These are phyloP conservation scores for Perca fluviatilis DNA, from an alignment of 2,113 vertebrate species.

Conservation along the genomic window DNA sequence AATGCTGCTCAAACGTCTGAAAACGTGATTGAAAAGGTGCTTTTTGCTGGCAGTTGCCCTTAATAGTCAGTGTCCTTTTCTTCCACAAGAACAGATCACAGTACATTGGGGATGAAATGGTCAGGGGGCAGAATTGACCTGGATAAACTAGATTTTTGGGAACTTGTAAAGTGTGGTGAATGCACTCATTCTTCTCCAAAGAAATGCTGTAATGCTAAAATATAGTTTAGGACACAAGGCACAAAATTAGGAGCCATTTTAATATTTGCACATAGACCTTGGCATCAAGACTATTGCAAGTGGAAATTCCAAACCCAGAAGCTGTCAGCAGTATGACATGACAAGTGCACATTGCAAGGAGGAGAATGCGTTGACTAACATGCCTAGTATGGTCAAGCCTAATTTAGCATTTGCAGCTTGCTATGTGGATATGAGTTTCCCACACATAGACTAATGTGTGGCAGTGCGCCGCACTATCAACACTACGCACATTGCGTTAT, in stretches of 20 bases:
- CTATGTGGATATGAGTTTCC: too few relatives aligned
- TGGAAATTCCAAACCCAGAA: neutral
- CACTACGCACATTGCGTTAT: too few relatives aligned
- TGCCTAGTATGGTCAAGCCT: neutral
- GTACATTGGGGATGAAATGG: slow-evolving; percentile 10
- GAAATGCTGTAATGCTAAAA: neutral
- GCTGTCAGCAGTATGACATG: neutral
- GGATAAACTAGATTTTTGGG: slow-evolving; percentile 6
- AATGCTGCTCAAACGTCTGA: neutral
- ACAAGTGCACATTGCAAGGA: neutral
- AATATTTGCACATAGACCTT: neutral
- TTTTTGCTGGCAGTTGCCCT: neutral
- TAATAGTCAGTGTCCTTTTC: slow-evolving; percentile 13
- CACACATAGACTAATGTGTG: too few relatives aligned
- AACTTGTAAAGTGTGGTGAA: neutral
- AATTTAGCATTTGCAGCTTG: too few relatives aligned
- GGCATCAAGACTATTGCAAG: neutral
- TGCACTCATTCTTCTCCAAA: neutral
- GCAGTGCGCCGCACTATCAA: too few relatives aligned
- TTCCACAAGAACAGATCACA: slow-evolving; percentile 6
- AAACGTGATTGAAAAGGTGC: neutral
- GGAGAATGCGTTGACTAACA: too few relatives aligned
- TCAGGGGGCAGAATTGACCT: slow-evolving; percentile 29
- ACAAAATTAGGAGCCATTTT: neutral
- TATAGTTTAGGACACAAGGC: neutral